Conservation (phyloP, 2,113 vertebrate species). For the Campylorhamphus procurvoides region DNA sequence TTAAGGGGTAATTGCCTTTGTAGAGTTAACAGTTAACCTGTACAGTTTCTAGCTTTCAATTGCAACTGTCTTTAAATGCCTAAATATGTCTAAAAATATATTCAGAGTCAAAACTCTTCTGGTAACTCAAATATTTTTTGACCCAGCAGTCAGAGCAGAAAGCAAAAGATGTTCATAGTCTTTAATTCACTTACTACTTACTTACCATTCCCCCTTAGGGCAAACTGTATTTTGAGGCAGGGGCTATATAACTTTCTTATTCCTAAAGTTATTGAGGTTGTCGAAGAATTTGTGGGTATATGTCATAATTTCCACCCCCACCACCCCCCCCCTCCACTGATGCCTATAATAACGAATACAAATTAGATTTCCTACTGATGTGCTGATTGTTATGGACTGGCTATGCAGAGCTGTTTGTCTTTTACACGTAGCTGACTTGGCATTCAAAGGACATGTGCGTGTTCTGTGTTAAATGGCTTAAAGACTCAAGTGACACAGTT, state of each 20-base stretch:
- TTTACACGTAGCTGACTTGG: background rate
- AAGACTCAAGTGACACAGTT: conserved; percentile 30
- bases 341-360: background rate
- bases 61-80: background rate
- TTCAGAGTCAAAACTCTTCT: background rate
- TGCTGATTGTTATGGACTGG: background rate
- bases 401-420: conserved; percentile 11
- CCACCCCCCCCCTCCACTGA: fast-evolving
- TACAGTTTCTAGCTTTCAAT: background rate
- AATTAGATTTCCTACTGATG: background rate
- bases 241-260: background rate
- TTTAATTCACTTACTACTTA: background rate
- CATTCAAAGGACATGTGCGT: background rate
- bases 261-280: background rate
- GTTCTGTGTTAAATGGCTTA: conserved; percentile 46
- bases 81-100: background rate
- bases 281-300: background rate
- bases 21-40: background rate
- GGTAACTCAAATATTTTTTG: background rate
- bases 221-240: background rate
- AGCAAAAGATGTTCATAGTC: background rate
- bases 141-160: background rate
- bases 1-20: background rate
- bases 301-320: background rate
- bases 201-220: background rate